Base-by-base conservation (phyloP, 1,140 invertebrate species). In the Rhynchophorus ferrugineus region DNA sequence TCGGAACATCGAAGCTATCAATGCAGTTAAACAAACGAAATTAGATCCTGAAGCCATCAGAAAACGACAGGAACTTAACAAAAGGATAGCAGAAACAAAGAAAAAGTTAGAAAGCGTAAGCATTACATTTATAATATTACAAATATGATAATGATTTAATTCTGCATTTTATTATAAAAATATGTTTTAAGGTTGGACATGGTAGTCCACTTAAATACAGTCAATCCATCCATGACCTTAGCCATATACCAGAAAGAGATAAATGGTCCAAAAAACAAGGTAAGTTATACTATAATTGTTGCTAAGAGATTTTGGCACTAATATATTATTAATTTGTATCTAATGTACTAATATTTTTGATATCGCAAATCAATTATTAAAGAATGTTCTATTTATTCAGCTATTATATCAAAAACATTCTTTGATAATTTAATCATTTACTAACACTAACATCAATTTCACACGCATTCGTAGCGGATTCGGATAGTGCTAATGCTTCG, bases 101-200 rank as follows among this genome's bases (percentile, higher is more conserved):
- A 80, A 84, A 61, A 90, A 91, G 72, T 71, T 95, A 39, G 87
- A 93, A 75, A 92, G 82, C 70, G 91, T 93, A 71, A 80, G 82
- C 80, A 55, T 33, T 18, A 18, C 8, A 5, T 18, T 24, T 50
- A 29, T 9, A 46, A 11, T 48, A 21, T n/a, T 44, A 44, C n/a
- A 44, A 21, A 29, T 22, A 44, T 24, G 9, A 20, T 43, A 18
- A 43, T 33, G 22, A 17, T 18, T 3, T 9, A 44, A 44, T 44
- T 18, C 11, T 29, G 22, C 13, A 13, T 44, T 44, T 29, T 54
- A 20, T 24, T 51, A 57, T n/a, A n/a, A n/a, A n/a, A n/a, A n/a
- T n/a, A n/a, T n/a, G n/a, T 56, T 62, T 69, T 49, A 64, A 89
- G 85, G 82, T 87, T 57, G 84, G 85, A 44, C 84, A 83, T 66